Base-by-base conservation (phyloP, 1,140 invertebrate genomes). In the Bombus waltoni region DNA sequence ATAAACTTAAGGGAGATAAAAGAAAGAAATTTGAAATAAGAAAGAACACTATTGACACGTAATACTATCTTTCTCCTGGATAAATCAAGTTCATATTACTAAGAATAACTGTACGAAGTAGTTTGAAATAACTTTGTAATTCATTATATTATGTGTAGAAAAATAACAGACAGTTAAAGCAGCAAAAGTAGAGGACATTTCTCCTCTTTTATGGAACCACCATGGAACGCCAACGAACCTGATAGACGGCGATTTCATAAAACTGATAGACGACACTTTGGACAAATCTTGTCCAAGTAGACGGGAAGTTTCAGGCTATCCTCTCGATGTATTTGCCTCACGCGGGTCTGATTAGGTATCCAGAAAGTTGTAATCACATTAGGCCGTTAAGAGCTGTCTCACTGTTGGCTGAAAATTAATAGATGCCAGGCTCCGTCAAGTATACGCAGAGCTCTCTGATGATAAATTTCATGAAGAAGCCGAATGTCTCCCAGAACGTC, bases 281-380 rank as follows among this genome's bases (percentile, higher is more conserved):
- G 9, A 80, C 76, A 44, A 77, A 38, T 80, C 35, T 47, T 38
- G 8, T 59, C 68, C 35, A 38, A 66, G 70, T 73, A 38, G 32
- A 44, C n/a, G 38, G 18, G 53, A 88, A 89, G 71, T 88, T 89
- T 28, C 59, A 15, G n/a, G 75, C 77, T 71, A 81, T 77, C 77
- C 62, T 32, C 47, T 53, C 18, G 47, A 11, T 88, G 47, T 80
- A 40, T 77, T 86, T 80, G 22, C 73, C 42, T 68, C 76, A 44
- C 38, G 76, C 38, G 53, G 74, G 74, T 82, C 88, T 89, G 88
- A 89, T 89, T 90, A 53, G 47, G 18, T 53, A 90, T 90, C 82
- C 85, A 76, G 70, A 89, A 90, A 90, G 74, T 90, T 81, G 78
- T 89, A 90, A 90, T 89, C 85, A 57, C 70, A 40, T 90, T 89